These are phyloP conservation scores for Characodon lateralis DNA, from an alignment of 2,797 vertebrate species.

Conservation along the genomic window DNA sequence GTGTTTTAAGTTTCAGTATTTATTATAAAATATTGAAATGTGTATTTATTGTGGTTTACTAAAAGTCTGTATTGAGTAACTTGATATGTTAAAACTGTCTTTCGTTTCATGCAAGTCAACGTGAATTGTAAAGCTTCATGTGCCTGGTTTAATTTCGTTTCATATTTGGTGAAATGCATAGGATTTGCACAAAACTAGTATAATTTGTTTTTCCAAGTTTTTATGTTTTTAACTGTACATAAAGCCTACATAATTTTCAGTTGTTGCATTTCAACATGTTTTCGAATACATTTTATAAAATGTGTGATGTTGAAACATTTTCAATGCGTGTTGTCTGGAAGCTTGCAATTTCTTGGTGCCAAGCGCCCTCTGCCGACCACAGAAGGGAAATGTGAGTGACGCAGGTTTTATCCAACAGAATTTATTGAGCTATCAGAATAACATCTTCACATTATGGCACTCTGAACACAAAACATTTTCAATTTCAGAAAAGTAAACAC, in stretches of 20 bases:
- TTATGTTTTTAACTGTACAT: slow-evolving; percentile 69
- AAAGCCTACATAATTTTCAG: slow-evolving; percentile 52
- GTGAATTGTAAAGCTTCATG: slow-evolving; percentile 91
- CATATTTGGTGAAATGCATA: slow-evolving; percentile 74
- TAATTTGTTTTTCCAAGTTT: slow-evolving; percentile 48
- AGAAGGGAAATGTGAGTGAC: slow-evolving; percentile 12
- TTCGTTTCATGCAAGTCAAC: slow-evolving; percentile 82
- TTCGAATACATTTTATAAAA: slow-evolving; percentile 75
- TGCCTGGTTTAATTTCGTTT: slow-evolving; percentile 73
- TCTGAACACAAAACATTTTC: slow-evolving; percentile 15
- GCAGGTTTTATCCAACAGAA: slow-evolving; percentile 22
- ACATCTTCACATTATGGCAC: slow-evolving; percentile 35
- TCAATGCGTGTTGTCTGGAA: background rate
- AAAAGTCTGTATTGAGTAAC: slow-evolving; percentile 89
- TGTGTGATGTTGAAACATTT: slow-evolving; percentile 15
- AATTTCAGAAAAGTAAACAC: slow-evolving; percentile 18
- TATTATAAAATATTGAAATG: slow-evolving; percentile 93
- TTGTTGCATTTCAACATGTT: slow-evolving; percentile 72
- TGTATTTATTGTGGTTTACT: slow-evolving; percentile 99
- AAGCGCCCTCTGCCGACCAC: slow-evolving; percentile 67
- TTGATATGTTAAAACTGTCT: slow-evolving; percentile 85
- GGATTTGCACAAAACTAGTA: slow-evolving; percentile 77
- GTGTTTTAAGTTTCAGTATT: slow-evolving; percentile 91
- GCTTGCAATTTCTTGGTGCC: slow-evolving; percentile 27
- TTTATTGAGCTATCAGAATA: slow-evolving; percentile 63